Evolutionary conservation across 2,888 invertebrate species (phyloP).

Genomic region (Polydrusus cervinus): DNA sequence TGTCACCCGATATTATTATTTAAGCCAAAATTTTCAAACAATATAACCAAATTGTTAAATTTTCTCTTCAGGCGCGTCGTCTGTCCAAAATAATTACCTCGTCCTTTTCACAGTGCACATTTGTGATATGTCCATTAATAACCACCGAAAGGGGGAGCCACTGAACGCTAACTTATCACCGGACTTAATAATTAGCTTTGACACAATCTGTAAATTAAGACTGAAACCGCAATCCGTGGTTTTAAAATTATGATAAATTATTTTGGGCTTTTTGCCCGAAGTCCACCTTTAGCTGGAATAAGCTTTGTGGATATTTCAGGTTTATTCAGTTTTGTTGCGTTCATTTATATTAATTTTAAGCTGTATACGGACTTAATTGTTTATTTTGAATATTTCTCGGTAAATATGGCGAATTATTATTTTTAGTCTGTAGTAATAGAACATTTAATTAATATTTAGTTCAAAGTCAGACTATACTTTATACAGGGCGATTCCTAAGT

Average conservation of each 20-base stretch:
- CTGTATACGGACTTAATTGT: background rate
- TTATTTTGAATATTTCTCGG: background rate
- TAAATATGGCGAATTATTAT: too few species aligned
- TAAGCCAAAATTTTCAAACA: too few species aligned
- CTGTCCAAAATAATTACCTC: background rate
- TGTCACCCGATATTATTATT: too few species aligned
- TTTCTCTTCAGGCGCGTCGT: too few species aligned
- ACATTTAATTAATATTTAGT: too few species aligned
- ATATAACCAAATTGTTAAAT: too few species aligned
- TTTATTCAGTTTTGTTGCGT: conserved; percentile 29
- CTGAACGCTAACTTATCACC: conserved; percentile 49
- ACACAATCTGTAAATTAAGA: conserved; percentile 53
- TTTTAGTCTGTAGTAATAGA: too few species aligned
- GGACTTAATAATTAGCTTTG: conserved; percentile 50
- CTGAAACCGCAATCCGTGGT: conserved; percentile 35
- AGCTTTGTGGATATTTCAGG: conserved; percentile 31
- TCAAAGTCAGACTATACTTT: too few species aligned
- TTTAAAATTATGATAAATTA: conserved; percentile 54
- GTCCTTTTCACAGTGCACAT: conserved; percentile 6
- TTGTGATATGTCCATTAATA: conserved; percentile 43
- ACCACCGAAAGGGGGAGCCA: conserved; percentile 20
- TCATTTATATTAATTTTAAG: conserved; percentile 33
- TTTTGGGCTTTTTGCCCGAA: conserved; percentile 27
- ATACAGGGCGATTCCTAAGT: too few species aligned
- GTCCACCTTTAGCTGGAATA: conserved; percentile 41